These are phyloP conservation scores for Naja naja DNA, from an alignment of 2,113 vertebrate species.

Conservation along the genomic window DNA sequence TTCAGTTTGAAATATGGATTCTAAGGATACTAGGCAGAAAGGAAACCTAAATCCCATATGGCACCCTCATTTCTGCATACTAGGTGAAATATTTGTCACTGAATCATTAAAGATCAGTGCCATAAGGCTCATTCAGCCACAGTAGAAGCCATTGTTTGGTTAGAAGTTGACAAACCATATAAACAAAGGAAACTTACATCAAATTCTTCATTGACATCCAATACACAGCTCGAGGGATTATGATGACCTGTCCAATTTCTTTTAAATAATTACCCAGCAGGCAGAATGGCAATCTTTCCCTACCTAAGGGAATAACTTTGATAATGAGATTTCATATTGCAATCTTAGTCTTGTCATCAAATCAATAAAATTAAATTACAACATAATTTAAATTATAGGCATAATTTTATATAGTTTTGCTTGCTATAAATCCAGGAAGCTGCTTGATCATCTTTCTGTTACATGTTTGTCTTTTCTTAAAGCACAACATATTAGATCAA, in stretches of 20 bases:
- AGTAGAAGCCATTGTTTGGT: neutral
- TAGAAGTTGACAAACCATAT: neutral
- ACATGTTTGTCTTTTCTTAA: neutral
- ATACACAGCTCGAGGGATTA: neutral
- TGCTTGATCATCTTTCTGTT: neutral
- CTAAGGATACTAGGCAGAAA: neutral
- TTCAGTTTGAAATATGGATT: neutral
- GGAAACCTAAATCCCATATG: neutral
- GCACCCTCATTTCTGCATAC: neutral
- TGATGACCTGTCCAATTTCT: conserved; percentile 4
- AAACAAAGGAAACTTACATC: neutral
- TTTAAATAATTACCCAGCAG: neutral
- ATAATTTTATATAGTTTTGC: neutral
- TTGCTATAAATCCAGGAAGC: neutral
- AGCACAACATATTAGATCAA: neutral
- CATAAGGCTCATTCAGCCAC: neutral
- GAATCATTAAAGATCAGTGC: neutral
- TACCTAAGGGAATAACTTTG: conserved; percentile 1
- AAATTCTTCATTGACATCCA: neutral
- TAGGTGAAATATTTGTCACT: neutral
- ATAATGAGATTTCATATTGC: conserved; percentile 28
- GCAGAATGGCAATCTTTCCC: neutral
- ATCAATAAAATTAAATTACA: conserved; percentile 19
- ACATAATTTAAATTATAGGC: neutral
- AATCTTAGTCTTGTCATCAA: neutral